Conservation (phyloP, 2,797 vertebrate genomes). For the Babyrousa celebensis region DNA sequence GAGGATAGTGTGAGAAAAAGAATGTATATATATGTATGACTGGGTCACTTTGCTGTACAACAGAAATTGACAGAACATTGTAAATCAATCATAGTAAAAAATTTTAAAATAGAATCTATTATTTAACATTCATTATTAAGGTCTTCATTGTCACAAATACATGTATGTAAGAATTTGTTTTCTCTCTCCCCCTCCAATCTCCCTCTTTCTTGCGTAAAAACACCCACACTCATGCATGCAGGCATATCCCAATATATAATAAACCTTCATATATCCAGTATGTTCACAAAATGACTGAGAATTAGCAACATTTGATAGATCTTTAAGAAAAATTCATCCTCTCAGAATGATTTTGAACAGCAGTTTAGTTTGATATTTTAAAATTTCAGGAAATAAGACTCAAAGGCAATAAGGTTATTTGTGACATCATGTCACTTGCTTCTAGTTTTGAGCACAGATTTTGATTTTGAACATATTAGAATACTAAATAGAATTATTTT, state of each 20-base stretch:
- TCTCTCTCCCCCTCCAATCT: background rate
- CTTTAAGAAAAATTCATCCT: constrained; percentile 10
- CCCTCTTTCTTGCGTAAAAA: background rate
- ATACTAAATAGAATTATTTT: background rate
- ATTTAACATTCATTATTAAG: background rate
- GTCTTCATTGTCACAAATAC: background rate
- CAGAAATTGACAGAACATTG: no score
- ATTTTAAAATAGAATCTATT: background rate
- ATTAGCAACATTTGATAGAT: constrained; percentile 1
- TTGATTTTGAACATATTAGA: constrained; percentile 38
- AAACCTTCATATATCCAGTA: background rate
- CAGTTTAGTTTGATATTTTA: background rate
- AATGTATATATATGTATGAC: no score
- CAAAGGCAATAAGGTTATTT: background rate
- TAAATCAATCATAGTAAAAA: no score
- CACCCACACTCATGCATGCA: background rate
- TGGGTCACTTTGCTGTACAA: no score
- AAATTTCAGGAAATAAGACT: background rate
- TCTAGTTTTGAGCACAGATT: constrained; percentile 24
- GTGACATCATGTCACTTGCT: background rate
- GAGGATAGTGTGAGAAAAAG: no score
- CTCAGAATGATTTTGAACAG: background rate
- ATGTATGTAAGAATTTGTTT: background rate
- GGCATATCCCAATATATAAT: background rate
- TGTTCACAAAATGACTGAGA: background rate